A percentile compares a stretch with the other conserved stretches of the same genome.
phyloP scores from a whole-genome alignment of 2,113 vertebrate species.

The Hippocampus abdominalis region DNA sequence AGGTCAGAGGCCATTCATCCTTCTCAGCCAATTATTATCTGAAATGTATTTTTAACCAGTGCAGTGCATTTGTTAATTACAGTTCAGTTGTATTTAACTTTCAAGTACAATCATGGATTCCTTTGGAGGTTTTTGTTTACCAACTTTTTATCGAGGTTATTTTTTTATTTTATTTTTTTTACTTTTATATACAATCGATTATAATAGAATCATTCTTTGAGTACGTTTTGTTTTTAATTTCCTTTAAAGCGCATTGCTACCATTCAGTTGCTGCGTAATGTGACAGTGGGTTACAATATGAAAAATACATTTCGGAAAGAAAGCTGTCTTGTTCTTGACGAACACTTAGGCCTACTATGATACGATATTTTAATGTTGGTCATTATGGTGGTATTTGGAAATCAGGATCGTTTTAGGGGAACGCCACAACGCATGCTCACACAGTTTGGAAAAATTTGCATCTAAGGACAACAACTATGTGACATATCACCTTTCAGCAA shows the following conservation, averaged over 20 bases:
- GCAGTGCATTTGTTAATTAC: too few species aligned
- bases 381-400: neutral
- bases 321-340: neutral
- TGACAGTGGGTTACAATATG: too few species aligned
- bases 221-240: too few species aligned
- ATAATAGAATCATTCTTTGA: too few species aligned
- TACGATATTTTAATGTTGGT: neutral
- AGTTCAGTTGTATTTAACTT: too few species aligned
- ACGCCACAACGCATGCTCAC: constrained; percentile 27
- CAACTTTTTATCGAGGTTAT: too few species aligned
- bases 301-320: neutral
- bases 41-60: too few species aligned
- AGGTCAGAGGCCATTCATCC: neutral
- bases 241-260: too few species aligned
- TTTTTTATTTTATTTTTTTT: neutral
- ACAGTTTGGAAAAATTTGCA: constrained; percentile 15
- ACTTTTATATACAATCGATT: too few species aligned
- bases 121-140: too few species aligned
- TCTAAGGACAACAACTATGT: neutral
- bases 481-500: constrained; percentile 35
- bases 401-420: constrained; percentile 38
- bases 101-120: too few species aligned
- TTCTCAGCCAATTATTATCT: neutral
- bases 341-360: neutral
- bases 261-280: too few species aligned